Conservation (phyloP, 2,888 invertebrate species). For the Zhuqinia jingwanae region DNA sequence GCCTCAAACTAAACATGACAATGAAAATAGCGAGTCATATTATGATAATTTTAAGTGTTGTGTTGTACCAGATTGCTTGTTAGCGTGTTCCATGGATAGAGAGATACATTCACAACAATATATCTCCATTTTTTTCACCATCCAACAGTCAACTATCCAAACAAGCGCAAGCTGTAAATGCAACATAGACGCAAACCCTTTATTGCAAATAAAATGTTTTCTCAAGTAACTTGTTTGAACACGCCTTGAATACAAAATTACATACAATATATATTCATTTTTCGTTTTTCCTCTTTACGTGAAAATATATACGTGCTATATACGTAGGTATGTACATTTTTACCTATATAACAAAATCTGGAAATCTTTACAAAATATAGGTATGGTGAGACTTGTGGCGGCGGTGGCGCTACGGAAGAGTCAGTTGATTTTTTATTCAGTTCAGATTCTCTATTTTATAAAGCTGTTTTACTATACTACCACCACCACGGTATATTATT, state of each 20-base stretch:
- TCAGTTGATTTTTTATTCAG: conserved; percentile 49
- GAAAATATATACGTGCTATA: neutral
- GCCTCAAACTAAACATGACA: too few species aligned
- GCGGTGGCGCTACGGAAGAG: conserved; percentile 17
- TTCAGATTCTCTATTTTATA: neutral
- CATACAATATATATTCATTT: neutral
- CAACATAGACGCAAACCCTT: conserved; percentile 29
- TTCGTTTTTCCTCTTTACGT: neutral
- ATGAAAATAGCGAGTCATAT: neutral
- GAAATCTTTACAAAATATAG: neutral
- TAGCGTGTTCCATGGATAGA: neutral
- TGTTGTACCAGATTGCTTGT: conserved; percentile 11
- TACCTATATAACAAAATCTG: neutral
- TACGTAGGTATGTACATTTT: neutral
- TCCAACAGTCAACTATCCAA: too few species aligned
- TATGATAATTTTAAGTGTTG: neutral
- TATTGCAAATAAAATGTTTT: conserved; percentile 65
- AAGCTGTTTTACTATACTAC: neutral
- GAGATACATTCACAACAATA: neutral
- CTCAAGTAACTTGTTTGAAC: conserved; percentile 40
- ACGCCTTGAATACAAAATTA: conserved; percentile 54
- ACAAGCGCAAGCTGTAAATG: neutral
- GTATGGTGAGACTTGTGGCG: neutral
- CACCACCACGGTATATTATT: neutral
- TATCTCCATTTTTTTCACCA: neutral